Conservation (phyloP, 2,888 invertebrate species). For the Pedicia rivosa region DNA sequence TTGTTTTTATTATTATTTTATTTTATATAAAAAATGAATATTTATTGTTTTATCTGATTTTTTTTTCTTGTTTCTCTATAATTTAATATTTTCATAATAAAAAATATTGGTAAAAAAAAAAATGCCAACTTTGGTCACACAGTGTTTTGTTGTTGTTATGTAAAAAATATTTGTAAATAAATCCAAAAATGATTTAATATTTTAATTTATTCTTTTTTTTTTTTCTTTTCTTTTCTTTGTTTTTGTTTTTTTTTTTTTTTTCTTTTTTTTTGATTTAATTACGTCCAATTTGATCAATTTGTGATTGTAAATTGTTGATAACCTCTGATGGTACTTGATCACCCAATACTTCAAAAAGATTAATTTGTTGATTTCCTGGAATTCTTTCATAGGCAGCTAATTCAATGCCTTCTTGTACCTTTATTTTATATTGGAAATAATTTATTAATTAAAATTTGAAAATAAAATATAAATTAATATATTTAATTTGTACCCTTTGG, state of each 20-base stretch:
- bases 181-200: not conserved
- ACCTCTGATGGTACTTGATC: conserved; percentile 78
- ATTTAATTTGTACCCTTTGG: conserved; percentile 43
- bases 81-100: too few relatives aligned
- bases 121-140: conserved; percentile 5
- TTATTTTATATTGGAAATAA: conserved; percentile 5
- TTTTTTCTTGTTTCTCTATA: too few relatives aligned
- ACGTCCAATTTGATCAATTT: conserved; percentile 69
- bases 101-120: not conserved
- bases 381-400: conserved; percentile 74
- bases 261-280: conserved; percentile 28
- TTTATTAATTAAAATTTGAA: conserved; percentile 10
- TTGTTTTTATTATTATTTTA: too few relatives aligned
- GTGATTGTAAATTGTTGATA: conserved; percentile 70
- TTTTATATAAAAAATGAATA: too few relatives aligned
- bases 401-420: conserved; percentile 75
- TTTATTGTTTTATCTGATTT: too few relatives aligned
- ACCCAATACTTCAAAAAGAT: conserved; percentile 68
- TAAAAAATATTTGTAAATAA: too few relatives aligned
- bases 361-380: conserved; percentile 69
- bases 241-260: not conserved
- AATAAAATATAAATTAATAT: conserved; percentile 3
- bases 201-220: not conserved
- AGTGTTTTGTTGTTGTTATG: too few relatives aligned
- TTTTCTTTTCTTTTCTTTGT: not conserved